Conservation (phyloP, 1,140 invertebrate species). For the Lanistes nyassanus region DNA sequence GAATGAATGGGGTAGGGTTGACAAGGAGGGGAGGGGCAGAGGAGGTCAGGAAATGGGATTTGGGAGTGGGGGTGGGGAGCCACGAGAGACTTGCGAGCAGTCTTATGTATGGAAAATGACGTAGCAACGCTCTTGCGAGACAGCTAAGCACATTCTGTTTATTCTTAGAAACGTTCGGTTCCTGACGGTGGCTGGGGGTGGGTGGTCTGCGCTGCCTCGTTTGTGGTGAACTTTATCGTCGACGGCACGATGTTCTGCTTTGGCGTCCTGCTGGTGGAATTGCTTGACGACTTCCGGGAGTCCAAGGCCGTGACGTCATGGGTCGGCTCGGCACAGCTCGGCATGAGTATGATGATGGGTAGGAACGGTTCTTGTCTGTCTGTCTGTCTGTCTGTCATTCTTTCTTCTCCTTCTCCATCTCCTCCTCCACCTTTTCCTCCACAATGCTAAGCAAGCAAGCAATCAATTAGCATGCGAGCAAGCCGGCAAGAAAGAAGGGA, state of each 20-base stretch:
- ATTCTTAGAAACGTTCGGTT: conserved; percentile 73
- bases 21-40: too few relatives aligned
- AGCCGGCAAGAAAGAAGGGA: too few relatives aligned
- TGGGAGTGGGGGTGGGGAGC: too few relatives aligned
- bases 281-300: conserved; percentile 84
- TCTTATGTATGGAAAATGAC: too few relatives aligned
- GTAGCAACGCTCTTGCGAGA: too few relatives aligned
- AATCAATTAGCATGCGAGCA: too few relatives aligned
- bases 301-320: conserved; percentile 79
- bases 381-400: neutral
- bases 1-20: too few relatives aligned
- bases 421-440: too few relatives aligned
- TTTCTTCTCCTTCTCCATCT: too few relatives aligned
- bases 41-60: too few relatives aligned
- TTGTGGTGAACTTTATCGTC: conserved; percentile 89
- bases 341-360: conserved; percentile 92
- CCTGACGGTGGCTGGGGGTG: conserved; percentile 86
- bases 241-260: conserved; percentile 80
- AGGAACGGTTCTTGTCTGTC: conserved; percentile 52
- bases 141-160: neutral
- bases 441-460: too few relatives aligned
- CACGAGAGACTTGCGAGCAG: too few relatives aligned
- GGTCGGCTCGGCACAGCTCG: conserved; percentile 92
- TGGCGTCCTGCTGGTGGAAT: conserved; percentile 86
- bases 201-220: conserved; percentile 89